These are phyloP conservation scores for Brachionus rubens DNA, from an alignment of 1,140 invertebrate species.

Conservation along the genomic window DNA sequence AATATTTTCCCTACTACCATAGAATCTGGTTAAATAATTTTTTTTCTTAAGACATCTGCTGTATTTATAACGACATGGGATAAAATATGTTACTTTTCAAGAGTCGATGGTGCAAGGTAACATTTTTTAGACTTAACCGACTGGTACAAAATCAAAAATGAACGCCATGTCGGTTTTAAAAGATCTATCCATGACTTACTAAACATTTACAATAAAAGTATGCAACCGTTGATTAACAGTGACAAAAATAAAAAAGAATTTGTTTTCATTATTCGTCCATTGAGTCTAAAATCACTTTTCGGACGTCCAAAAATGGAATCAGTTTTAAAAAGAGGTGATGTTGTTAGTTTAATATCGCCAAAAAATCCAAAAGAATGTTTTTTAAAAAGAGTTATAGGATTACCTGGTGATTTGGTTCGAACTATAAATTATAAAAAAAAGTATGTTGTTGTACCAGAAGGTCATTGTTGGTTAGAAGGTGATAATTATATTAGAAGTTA, in stretches of 20 bases:
- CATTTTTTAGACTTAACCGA: too few species aligned
- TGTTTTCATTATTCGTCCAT: slow-evolving; percentile 30
- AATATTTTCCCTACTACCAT: not conserved
- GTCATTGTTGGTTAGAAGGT: slow-evolving; percentile 45
- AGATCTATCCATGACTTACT: too few species aligned
- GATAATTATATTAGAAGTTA: slow-evolving; percentile 41
- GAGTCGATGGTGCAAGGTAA: slow-evolving; percentile 39
- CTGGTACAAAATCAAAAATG: too few species aligned
- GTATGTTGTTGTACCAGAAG: slow-evolving; percentile 41
- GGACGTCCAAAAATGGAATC: not conserved
- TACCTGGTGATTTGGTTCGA: slow-evolving; percentile 42
- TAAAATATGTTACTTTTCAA: slow-evolving; percentile 28
- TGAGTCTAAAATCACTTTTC: not conserved
- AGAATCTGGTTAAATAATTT: not conserved
- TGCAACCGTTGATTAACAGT: slow-evolving; percentile 27
- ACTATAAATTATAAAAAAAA: slow-evolving; percentile 44
- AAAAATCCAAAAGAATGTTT: slow-evolving; percentile 46
- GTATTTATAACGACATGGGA: slow-evolving; percentile 41
- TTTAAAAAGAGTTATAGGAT: slow-evolving; percentile 29
- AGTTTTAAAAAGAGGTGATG: slow-evolving; percentile 28
- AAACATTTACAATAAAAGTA: not conserved
- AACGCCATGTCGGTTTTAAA: too few species aligned
- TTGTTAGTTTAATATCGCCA: slow-evolving; percentile 37
- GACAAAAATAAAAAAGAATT: slow-evolving; percentile 27
- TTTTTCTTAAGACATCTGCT: slow-evolving; percentile 3